Evolutionary conservation across 2,888 invertebrate species (phyloP), one percentile per base, ranked within the genome.

Genomic region (Tridacna crocea): DNA sequence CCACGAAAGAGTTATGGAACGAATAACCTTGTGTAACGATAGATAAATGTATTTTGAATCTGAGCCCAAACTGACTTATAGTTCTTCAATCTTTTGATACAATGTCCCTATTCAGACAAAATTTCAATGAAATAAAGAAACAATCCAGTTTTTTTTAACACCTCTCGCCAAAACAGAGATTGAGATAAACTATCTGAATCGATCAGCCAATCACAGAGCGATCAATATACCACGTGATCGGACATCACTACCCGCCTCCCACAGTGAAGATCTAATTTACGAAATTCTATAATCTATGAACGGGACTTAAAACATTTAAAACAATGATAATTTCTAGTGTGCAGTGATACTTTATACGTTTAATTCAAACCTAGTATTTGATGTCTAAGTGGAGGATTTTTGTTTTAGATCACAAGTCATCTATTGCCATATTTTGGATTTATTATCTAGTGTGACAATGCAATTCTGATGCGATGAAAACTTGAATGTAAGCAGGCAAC

Each of bases 171-270:
- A 55, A 72, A 72, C 66, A 19, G 66, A 36, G 47, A 46, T 66
- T 46, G 36, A 66, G 66, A 66, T 66, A 66, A 66, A 46, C 46
- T 13, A 46, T n/a, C 19, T n/a, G 19, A n/a, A 19, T n/a, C 66
- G 46, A 66, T 46, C 46, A 66, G n/a, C 66, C 66, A 66, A 66
- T 66, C 66, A 27, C 27, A 46, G 46, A 3, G 46, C 46, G 66
- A 66, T 66, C 66, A 27, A 46, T 66, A 66, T n/a, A 66, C 11
- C 66, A 66, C 66, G 66, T 66, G 66, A 66, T 46, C 13, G 17
- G 2, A 46, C 46, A 36, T 46, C 66, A 46, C 36, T 15, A 66
- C 27, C 66, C 66, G 66, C 66, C 66, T 66, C 66, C 66, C 46
- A 46, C 66, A 19, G 36, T 66, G 66, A 66, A 66, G 66, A 66